A percentile compares a stretch with the other conserved stretches of the same genome.
Conservation (phyloP, 2,888 invertebrate genomes). For the Drosophila mulleri region DNA sequence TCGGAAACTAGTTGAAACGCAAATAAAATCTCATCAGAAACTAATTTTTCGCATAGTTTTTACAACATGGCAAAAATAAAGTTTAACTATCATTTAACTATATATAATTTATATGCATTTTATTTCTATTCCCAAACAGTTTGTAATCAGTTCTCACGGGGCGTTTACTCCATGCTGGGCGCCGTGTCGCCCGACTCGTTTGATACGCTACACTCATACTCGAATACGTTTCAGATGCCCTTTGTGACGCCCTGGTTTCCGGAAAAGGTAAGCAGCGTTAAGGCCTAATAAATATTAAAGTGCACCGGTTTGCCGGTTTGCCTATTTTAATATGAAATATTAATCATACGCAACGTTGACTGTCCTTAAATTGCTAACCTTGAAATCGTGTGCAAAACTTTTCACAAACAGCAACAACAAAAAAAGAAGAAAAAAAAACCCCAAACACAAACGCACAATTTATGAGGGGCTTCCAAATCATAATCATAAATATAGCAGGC, state of each 20-base stretch:
- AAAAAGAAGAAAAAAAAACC: not conserved
- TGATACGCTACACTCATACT: constrained; percentile 96
- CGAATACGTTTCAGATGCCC: constrained; percentile 97
- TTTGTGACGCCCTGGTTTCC: constrained; percentile 98
- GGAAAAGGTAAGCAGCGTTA: constrained; percentile 89
- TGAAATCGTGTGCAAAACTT: constrained; percentile 52
- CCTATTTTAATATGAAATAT: constrained; percentile 80
- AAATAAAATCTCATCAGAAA: constrained; percentile 8
- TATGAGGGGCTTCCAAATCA: constrained; percentile 73
- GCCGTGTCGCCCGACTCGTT: constrained; percentile 97
- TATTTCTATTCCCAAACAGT: constrained; percentile 86
- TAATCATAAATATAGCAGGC: constrained; percentile 69
- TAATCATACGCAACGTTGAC: constrained; percentile 80
- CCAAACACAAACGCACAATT: constrained; percentile 48
- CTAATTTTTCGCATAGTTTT: constrained; percentile 9
- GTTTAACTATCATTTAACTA: not conserved
- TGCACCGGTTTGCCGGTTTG: constrained; percentile 33
- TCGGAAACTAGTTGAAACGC: constrained; percentile 7
- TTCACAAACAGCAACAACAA: constrained; percentile 2
- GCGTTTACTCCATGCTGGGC: constrained; percentile 95
- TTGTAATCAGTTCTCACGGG: constrained; percentile 95
- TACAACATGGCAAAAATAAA: not conserved
- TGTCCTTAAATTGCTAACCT: constrained; percentile 65
- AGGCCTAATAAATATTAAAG: constrained; percentile 68
- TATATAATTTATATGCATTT: not conserved